Conservation (phyloP, 2,888 invertebrate species). For the Harmothoe impar region DNA sequence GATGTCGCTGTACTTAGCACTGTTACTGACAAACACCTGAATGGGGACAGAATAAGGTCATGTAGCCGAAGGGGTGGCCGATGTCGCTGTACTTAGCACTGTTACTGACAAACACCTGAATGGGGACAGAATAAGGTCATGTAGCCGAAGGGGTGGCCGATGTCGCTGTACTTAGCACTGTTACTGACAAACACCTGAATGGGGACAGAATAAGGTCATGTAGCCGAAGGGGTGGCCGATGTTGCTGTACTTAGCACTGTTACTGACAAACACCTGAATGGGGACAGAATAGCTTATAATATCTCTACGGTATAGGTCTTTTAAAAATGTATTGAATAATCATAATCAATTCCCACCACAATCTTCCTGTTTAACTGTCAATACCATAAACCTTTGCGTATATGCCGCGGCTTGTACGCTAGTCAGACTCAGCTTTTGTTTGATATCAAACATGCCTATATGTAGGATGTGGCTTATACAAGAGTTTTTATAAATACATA, state of each 20-base stretch:
- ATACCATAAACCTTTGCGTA: no score
- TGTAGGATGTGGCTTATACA: no score
- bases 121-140: conserved; percentile 86
- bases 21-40: conserved; percentile 94
- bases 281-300: conserved; percentile 1
- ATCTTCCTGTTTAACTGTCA: not conserved
- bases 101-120: conserved; percentile 93
- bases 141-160: conserved; percentile 98
- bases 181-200: conserved; percentile 93
- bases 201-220: conserved; percentile 86
- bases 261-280: conserved; percentile 92
- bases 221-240: conserved; percentile 98
- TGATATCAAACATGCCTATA: no score
- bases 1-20: conserved; percentile 93
- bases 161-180: conserved; percentile 93
- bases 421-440: no score
- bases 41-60: conserved; percentile 85
- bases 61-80: conserved; percentile 97
- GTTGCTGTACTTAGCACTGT: conserved; percentile 94
- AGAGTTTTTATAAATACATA: no score
- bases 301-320: not conserved
- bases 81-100: conserved; percentile 94
- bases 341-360: no score
- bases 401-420: no score
- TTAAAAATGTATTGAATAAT: no score